Conservation (phyloP, 2,888 invertebrate species). For the Lapara coniferarum region DNA sequence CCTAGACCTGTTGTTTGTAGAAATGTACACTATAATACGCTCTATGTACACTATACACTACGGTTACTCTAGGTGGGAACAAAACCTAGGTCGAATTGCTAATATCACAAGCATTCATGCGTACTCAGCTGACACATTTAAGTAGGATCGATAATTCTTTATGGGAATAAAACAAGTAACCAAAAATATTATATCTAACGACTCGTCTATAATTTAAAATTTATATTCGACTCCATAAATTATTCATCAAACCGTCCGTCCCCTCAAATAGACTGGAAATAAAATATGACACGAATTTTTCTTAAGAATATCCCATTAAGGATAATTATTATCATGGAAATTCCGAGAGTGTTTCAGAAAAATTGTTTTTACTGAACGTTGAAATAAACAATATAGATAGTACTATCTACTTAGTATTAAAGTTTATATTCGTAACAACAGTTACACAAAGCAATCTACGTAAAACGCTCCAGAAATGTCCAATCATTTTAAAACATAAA, state of each 20-base stretch:
- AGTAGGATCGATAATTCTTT: background rate
- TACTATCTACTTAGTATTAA: background rate
- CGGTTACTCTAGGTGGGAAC: no score
- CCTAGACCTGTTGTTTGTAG: no score
- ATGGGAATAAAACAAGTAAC: background rate
- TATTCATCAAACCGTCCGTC: conserved; percentile 46
- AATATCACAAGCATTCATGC: no score
- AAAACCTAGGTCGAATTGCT: no score
- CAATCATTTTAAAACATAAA: conserved; percentile 9
- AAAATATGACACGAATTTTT: conserved; percentile 24
- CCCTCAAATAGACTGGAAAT: conserved; percentile 30
- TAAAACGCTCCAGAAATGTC: background rate
- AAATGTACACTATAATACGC: no score
- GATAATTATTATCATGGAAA: conserved; percentile 18
- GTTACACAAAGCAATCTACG: background rate
- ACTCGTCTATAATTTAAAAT: conserved; percentile 41
- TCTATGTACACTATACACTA: no score
- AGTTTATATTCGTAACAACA: background rate
- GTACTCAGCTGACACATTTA: background rate
- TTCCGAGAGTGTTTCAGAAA: conserved; percentile 7
- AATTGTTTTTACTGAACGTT: background rate
- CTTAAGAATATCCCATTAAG: conserved; percentile 16
- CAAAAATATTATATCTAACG: conserved; percentile 18
- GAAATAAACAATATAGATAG: no score
- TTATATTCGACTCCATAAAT: conserved; percentile 50